Percentiles rank a stretch among this genome's conserved stretches.
Conservation (phyloP, 2,888 invertebrate species). For the Drosophila stalkeri region DNA sequence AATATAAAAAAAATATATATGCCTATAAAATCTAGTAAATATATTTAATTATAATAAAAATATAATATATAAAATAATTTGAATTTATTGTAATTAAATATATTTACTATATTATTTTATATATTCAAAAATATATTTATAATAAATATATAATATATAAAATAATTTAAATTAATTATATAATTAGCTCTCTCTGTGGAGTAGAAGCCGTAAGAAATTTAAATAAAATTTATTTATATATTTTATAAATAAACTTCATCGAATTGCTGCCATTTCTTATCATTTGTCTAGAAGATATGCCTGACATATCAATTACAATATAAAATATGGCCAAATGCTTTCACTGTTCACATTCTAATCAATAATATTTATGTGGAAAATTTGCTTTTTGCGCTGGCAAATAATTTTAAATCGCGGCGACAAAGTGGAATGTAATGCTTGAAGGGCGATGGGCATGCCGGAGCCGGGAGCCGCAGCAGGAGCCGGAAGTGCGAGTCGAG, state of each 20-base stretch:
- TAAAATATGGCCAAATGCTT: slow-evolving; percentile 7
- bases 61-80: no score
- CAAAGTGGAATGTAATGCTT: slow-evolving; percentile 14
- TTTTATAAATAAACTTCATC: not conserved
- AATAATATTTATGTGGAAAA: slow-evolving; percentile 51
- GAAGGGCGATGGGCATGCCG: not conserved
- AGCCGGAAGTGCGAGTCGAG: slow-evolving; percentile 42
- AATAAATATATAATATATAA: not conserved
- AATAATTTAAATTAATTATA: not conserved
- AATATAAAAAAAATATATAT: no score
- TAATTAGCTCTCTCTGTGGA: not conserved
- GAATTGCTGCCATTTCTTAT: not conserved
- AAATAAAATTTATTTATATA: not conserved
- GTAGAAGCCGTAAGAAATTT: not conserved
- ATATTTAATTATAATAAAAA: not conserved
- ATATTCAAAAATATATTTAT: no score
- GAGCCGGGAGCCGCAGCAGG: slow-evolving; percentile 11
- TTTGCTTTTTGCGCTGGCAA: slow-evolving; percentile 39
- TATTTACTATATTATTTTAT: no score
- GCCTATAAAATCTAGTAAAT: no score
- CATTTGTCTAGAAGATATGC: slow-evolving; percentile 11
- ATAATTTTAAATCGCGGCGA: slow-evolving; percentile 40
- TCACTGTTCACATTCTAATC: slow-evolving; percentile 42
- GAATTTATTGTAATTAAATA: not conserved
- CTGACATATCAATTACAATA: slow-evolving; percentile 18